Base-by-base conservation (phyloP, 2,888 invertebrate species). In the Pseudoips prasinana region DNA sequence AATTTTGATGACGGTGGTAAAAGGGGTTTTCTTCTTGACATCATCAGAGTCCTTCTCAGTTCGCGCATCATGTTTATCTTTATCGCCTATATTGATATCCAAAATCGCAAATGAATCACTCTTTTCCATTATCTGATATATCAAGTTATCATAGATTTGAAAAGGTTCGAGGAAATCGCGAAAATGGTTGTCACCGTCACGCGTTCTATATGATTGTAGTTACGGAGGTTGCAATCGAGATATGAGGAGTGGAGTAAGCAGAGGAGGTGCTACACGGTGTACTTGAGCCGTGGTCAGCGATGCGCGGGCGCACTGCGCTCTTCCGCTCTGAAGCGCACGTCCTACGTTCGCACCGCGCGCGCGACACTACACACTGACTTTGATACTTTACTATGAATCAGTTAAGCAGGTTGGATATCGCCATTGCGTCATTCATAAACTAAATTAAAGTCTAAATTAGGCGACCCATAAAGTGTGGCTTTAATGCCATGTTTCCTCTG, bases 41-140 rank as follows among this genome's bases (percentile, higher is more conserved):
- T 59, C 64, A 26, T 66, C 72, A 27, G 65, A 53, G 9, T 45
- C 55, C 17, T 50, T 53, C 27, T 56, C 58, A 10, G 47, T 36
- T 20, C 48, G 58, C 33, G 43, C 46, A 39, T 64, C 58, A 38
- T 62, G 69, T 41, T 63, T 70, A 39, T 70, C 64, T 39, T 79
- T 82, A 61, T 73, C 64, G 38, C 57, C 50, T 39, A 84, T 73
- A 41, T 80, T 77, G 45, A 85, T 75, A 52, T 84, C 79, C 49
- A 84, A 59, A 38, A 84, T 75, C 43, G 81, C 70, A 47, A 80
- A 84, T n/a, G 81, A 67, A 30, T 75, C 73, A 63, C 66, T 70
- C 43, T 73, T 73, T 53, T 81, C 76, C 82, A 83, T 83, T 33
- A 41, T 63, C 22, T 33, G 28, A 25, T 8, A 19, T 8, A 20